phyloP scores from a whole-genome alignment of 2,797 vertebrate species.

The Hypotaenidia philippensis region DNA sequence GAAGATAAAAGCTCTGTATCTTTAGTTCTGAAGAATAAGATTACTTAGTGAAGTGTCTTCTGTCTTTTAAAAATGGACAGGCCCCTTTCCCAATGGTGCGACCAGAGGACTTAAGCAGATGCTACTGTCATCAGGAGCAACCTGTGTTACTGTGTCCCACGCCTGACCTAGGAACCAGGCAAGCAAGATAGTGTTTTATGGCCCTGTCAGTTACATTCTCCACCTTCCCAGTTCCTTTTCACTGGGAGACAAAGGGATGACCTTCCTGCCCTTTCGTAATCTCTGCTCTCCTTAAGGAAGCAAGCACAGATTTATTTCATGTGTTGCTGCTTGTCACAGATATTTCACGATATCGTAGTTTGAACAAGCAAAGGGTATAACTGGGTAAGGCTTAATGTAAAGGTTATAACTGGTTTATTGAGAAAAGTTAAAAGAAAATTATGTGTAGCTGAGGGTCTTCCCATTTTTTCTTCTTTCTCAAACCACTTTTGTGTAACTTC shows the following conservation, averaged over 20 bases:
- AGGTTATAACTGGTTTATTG: background rate
- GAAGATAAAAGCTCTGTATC: background rate
- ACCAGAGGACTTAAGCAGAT: background rate
- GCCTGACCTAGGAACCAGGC: background rate
- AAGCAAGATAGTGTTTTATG: background rate
- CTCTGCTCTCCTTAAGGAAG: background rate
- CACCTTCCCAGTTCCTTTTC: background rate
- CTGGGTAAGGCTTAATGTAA: background rate
- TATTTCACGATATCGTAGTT: background rate
- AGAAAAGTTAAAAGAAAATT: background rate
- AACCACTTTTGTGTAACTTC: background rate
- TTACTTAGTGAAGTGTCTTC: background rate
- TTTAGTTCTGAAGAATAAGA: background rate
- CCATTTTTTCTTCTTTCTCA: background rate
- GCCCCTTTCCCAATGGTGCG: background rate
- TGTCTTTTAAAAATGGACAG: background rate
- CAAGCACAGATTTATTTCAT: background rate
- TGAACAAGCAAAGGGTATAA: background rate
- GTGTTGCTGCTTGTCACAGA: background rate
- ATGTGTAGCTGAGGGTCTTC: background rate
- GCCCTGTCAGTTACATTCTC: background rate
- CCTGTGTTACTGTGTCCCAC: background rate
- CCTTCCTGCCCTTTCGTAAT: background rate
- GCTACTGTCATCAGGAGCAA: background rate
- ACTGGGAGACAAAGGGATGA: background rate